Evolutionary conservation across 2,888 invertebrate species (phyloP), one percentile per base, ranked within the genome.

Genomic region (Ectobius pallidus): DNA sequence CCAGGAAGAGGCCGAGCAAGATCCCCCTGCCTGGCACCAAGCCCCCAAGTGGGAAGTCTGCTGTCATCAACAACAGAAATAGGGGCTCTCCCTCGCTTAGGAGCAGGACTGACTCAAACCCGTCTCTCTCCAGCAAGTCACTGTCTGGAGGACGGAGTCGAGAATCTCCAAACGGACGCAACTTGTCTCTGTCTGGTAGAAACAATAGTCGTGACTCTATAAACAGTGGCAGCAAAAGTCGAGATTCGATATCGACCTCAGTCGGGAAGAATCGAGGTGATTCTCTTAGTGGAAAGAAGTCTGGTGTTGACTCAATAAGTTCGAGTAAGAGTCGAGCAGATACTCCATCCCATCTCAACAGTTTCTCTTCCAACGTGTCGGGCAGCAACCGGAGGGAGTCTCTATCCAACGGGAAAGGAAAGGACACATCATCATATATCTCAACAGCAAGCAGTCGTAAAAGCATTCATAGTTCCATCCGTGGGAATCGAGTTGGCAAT

Each of bases 1-100:
- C 81, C 77, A 76, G 75, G 79, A 73, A 77, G 82, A 82, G 86
- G 76, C 90, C 92, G 70, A 90, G 91, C 83, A 91, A 91, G 82
- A 93, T 92, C 78, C 92, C 92, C 72, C 84, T 91, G 80, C 88
- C 87, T 61, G 87, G 85, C 76, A 78, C 81, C 76, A 74, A 69
- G 46, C 74, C 75, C 18, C 73, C 75, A 3, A 39, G 61, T 25
- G 72, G 69, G 9, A 61, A 62, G 27, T 42, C 70, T 27, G 39
- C 42, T 7, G 22, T 61, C 9, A 18, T 27, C 46, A 22, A 25
- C 9, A 65, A 39, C 25, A 32, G 70, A 49, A 63, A 32, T 42
- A 52, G 27, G 30, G 71, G 52, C 20, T 65, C 71, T 32, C 44
- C 72, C 30, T 42, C 68, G 30, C 39, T 44, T 20, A 49, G 39